Evolutionary conservation across 23 tunicate genomes (phyloP), one percentile per base, ranked within the genome.

Genomic region (Trididemnum miniatum): DNA sequence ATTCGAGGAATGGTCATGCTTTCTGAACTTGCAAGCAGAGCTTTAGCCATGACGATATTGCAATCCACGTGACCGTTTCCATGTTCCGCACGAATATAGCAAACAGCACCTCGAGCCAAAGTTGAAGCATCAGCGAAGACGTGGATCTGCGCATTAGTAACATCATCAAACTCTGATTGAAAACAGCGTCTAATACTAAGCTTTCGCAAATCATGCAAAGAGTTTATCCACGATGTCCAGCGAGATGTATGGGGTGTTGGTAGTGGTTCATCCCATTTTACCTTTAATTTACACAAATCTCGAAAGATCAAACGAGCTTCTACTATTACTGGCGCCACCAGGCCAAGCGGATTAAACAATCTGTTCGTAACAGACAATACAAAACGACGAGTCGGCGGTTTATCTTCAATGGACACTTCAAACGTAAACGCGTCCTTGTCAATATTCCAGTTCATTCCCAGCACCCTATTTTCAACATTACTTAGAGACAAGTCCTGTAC

Each of bases 341-440:
- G 44, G 12, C 80, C 81, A 7, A 83, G 33, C 22, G 82, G 87
- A 35, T 83, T 72, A 59, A 44, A 83, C 51, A 75, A 49, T 2
- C 64, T 7, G 31, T 54, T 71, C 33, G 77, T 59, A 24, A 82
- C 35, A 0, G 87, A 54, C 31, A 83, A 63, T 23, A 83, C 20
- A 0, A 60, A 62, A 1, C 83, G 52, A 20, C 81, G 71, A 22
- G 87, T 83, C 28, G 35, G 35, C 2, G 87, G 72, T 35, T 4
- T 75, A 31, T 73, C 52, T 33, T 35, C 22, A 15, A 75, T 22
- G 0, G 35, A 23, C 7, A 73, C 72, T 9, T 65, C 37, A 1
- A 83, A 54, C 34, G 9, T 12, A 37, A 73, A 73, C 2, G 1
- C 2, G 31, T 73, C 59, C 1, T 28, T 20, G 1, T 15, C 30